Evolutionary conservation across 2,113 vertebrate species (phyloP).

Genomic region (Procavia capensis): DNA sequence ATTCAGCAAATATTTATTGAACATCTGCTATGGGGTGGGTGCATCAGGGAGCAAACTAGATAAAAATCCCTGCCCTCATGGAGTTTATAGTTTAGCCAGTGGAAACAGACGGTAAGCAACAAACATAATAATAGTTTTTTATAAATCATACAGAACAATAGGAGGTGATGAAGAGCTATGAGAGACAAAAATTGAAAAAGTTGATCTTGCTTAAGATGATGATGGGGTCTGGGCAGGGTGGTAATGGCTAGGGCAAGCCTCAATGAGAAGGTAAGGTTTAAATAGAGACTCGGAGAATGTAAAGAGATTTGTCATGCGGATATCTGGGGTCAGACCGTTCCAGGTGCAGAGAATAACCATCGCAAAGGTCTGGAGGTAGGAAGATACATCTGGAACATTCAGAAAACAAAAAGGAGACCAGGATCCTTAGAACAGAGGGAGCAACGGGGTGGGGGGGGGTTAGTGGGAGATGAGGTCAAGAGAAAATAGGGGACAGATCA

Average conservation of each 20-base stretch:
- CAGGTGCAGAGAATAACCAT: neutral
- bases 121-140: neutral
- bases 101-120: neutral
- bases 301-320: neutral
- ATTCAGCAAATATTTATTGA: slow-evolving; percentile 1
- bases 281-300: slow-evolving; percentile 40
- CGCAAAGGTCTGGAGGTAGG: neutral
- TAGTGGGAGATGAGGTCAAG: neutral
- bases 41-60: neutral
- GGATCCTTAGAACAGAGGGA: neutral
- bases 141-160: neutral
- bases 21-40: neutral
- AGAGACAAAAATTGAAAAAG: neutral
- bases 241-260: neutral
- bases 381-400: neutral
- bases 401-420: neutral
- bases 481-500: neutral
- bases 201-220: neutral
- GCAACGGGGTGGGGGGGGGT: neutral
- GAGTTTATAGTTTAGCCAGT: neutral
- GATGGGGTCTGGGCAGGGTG: neutral
- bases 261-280: neutral
- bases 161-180: neutral
- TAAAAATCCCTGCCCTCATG: slow-evolving; percentile 15
- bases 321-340: neutral